A percentile compares a stretch with the other conserved stretches of the same genome.
These are phyloP conservation scores for Oreochromis mossambicus DNA, from an alignment of 2,797 vertebrate species.

Conservation along the genomic window DNA sequence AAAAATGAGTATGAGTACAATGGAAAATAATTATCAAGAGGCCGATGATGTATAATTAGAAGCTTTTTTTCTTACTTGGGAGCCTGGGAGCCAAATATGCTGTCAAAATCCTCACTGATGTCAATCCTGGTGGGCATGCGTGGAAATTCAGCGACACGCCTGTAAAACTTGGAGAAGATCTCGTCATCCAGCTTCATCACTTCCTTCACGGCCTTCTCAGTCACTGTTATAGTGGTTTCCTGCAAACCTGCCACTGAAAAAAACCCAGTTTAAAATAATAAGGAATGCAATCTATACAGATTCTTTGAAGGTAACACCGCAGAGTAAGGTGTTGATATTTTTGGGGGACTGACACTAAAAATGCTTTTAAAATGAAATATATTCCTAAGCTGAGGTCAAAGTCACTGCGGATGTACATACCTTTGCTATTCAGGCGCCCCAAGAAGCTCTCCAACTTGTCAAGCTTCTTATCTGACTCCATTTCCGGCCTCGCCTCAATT, in stretches of 20 bases:
- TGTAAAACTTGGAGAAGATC: conserved; percentile 95
- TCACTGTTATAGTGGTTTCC: conserved; percentile 90
- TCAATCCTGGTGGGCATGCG: conserved; percentile 75
- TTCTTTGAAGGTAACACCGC: not conserved
- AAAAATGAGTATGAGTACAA: not conserved
- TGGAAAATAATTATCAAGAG: not conserved
- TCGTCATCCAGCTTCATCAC: conserved; percentile 97
- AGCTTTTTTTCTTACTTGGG: conserved; percentile 81
- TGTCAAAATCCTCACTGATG: conserved; percentile 89
- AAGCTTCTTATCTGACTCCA: conserved; percentile 94
- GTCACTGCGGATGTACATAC: conserved; percentile 52
- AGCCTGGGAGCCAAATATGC: conserved; percentile 88
- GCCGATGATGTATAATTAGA: not conserved
- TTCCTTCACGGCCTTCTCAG: conserved; percentile 92
- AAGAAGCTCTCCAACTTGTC: conserved; percentile 94
- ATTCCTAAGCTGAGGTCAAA: not conserved
- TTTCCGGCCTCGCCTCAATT: conserved; percentile 90
- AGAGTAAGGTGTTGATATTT: not conserved
- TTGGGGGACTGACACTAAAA: not conserved
- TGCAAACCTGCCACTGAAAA: conserved; percentile 84
- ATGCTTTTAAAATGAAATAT: not conserved
- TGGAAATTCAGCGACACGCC: conserved; percentile 76
- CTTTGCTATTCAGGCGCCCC: conserved; percentile 92
- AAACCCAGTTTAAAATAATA: not conserved
- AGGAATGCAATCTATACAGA: not conserved